Base-by-base conservation (phyloP, 2,888 invertebrate genomes). In the Subacronicta megacephala region DNA sequence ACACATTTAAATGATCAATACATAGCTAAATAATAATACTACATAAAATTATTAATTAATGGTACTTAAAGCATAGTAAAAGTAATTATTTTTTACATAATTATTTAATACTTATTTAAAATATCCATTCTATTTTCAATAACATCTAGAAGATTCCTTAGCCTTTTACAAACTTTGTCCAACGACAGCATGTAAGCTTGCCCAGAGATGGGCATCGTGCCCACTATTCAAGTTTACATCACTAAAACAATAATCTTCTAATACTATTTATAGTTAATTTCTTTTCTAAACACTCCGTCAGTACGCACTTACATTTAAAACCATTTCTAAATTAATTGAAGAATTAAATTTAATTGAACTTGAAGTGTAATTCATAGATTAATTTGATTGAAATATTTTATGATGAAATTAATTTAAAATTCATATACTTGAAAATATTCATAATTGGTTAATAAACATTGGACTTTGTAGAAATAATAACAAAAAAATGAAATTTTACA, bases 231-330 rank as follows among this genome's bases (percentile, higher is more conserved):
- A 56, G 53, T 51, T 37, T 64, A 63, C 29, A 50, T 50, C 40
- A 44, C 50, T 56, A 65, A 74, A 64, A 54, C 43, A 59, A 70
- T 64, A 73, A 73, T 71, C 71, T 53, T 56, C 56, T 71, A 61
- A 65, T 36, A 52, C 57, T 59, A 57, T 53, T 53, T 38, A 55
- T 44, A 63, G 46, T 56, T 73, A 42, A 58, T 61, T 37, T 68
- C 50, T 12, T 29, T 54, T 17, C 33, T 59, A 53, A 40, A 55
- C 63, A 57, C 36, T 58, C 53, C 50, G 31, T 38, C 50, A 44
- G 47, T 51, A 51, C 47, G 40, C 52, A 37, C 13, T 45, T n/a
- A n/a, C n/a, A n/a, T 36, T 20, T 40, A 23, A 43, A 42, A 36
- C 10, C 7, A 23, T 18, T 29, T 35, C 6, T 26, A 47, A 38